Conservation (phyloP, 92 coral and sea anemone genomes). For the Plumapathes pennacea region DNA sequence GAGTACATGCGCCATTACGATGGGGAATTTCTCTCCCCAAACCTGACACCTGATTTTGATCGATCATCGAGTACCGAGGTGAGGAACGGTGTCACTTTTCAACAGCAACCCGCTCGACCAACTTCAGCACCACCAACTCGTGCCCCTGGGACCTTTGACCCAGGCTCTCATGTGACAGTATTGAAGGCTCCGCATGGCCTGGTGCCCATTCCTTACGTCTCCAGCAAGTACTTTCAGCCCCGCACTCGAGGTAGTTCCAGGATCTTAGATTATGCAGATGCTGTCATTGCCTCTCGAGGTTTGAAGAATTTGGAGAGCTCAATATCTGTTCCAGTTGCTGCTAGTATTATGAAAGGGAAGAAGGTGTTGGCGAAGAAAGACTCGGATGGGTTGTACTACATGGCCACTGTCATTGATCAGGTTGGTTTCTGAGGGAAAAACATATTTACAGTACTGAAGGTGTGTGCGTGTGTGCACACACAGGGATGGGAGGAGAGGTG, state of each 20-base stretch:
- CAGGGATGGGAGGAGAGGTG: no score
- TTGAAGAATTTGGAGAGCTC: conserved; percentile 53
- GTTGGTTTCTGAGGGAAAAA: no score
- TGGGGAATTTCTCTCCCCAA: conserved; percentile 45
- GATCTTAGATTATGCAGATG: conserved; percentile 86
- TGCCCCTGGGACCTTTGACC: conserved; percentile 49
- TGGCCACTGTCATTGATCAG: conserved; percentile 85
- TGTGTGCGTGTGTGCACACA: no score
- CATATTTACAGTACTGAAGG: no score
- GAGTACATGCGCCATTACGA: conserved; percentile 56
- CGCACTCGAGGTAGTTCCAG: conserved; percentile 58
- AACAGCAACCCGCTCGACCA: conserved; percentile 68
- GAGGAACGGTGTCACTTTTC: neutral
- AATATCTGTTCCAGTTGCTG: conserved; percentile 83
- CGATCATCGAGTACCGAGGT: conserved; percentile 1
- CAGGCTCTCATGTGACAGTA: conserved; percentile 50
- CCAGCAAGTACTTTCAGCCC: conserved; percentile 39
- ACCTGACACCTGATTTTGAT: neutral
- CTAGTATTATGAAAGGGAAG: conserved; percentile 83
- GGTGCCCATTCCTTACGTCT: conserved; percentile 79
- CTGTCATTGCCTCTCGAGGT: conserved; percentile 91
- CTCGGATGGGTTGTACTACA: conserved; percentile 86
- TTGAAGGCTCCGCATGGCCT: conserved; percentile 71
- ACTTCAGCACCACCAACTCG: conserved; percentile 77
- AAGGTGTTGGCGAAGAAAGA: conserved; percentile 82